Evolutionary conservation across 1,140 invertebrate genomes (phyloP), one percentile per base, ranked within the genome.

Genomic region (Galendromus occidentalis): DNA sequence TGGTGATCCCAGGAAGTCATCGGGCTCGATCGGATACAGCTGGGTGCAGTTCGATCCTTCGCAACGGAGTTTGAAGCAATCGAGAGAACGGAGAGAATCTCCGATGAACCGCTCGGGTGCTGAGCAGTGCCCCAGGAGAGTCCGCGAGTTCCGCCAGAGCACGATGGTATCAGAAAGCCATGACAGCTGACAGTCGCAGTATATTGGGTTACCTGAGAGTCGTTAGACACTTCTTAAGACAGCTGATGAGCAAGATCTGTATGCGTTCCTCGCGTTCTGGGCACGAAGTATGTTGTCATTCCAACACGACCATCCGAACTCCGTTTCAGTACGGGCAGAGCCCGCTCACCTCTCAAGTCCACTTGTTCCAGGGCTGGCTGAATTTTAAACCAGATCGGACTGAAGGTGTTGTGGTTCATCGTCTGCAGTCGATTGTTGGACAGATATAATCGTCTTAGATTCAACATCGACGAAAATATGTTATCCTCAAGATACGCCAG

Each of bases 341-440:
- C n/a, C n/a, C 33, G 20, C 51, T 1, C 2, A 59, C 51, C 51
- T 59, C 51, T 1, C 1, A 59, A 25, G 22, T 59, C 51, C 2
- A 59, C 51, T 25, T 59, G 14, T 33, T 59, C 51, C 25, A 59
- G 20, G 25, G 22, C 14, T 5, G 51, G 51, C 1, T 59, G 51
- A 5, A 59, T 59, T 22, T 59, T 59, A 22, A 59, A 59, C 51
- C 51, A 59, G 14, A 59, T 33, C 25, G 51, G 51, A 22, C 51
- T 59, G 33, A 59, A 59, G 6, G 51, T 22, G 2, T 25, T 29
- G 22, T 59, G 51, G 14, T 59, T 59, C 14, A 59, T 25, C 51
- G 51, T 59, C 6, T 59, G 51, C 4, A 59, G 25, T 18, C 51
- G 51, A 25, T 59, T 59, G 22, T 59, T 59, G 51, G 51, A 25